A percentile compares a stretch with the other conserved stretches of the same genome.
Evolutionary conservation across 53 echinoderm and acorn worm species (phyloP).

Genomic region (Actinopyga echinites): DNA sequence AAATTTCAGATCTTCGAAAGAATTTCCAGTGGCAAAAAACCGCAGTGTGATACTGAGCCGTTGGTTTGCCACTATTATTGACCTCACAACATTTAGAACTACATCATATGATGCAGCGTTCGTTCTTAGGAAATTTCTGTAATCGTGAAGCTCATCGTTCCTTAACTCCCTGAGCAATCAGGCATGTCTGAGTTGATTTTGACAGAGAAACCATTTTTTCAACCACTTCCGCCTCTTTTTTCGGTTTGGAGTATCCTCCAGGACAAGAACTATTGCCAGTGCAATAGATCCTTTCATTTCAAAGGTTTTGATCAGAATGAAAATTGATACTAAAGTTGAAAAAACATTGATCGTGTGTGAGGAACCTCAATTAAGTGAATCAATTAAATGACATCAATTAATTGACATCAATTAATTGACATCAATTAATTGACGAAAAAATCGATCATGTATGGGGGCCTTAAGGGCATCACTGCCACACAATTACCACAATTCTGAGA

Average conservation of each 20-base stretch:
- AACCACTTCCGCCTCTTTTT: background rate
- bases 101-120: slow-evolving; percentile 9
- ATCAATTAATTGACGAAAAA: too few relatives aligned
- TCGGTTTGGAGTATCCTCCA: background rate
- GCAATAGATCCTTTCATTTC: background rate
- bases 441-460: too few relatives aligned
- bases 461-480: too few relatives aligned
- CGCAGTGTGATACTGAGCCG: slow-evolving; percentile 1
- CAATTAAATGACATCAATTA: too few relatives aligned
- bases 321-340: background rate
- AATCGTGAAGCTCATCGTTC: background rate
- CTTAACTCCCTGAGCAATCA: slow-evolving; percentile 4
- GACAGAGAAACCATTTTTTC: slow-evolving; percentile 17
- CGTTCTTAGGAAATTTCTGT: background rate
- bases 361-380: background rate
- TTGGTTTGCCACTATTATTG: background rate
- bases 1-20: background rate
- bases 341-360: slow-evolving; percentile 2
- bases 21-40: slow-evolving; percentile 6
- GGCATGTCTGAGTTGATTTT: slow-evolving; percentile 14
- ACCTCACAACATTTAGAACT: background rate
- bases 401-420: too few relatives aligned
- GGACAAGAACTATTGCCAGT: background rate
- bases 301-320: background rate
- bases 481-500: too few relatives aligned